Evolutionary conservation across 2,888 invertebrate genomes (phyloP), one percentile per base, ranked within the genome.

Genomic region (Cantharis lateralis): DNA sequence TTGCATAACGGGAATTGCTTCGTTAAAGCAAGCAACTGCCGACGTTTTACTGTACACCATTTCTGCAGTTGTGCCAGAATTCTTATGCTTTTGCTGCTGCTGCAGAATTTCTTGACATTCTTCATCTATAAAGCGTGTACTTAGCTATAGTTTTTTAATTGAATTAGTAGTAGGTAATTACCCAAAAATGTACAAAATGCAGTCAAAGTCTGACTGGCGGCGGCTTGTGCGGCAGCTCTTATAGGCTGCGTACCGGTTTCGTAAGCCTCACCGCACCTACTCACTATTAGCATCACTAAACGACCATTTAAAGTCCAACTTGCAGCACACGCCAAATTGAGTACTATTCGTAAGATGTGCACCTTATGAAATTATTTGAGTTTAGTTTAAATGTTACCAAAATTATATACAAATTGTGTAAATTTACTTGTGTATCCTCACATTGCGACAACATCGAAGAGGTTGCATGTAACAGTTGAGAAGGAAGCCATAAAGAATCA

Each of bases 401-500:
- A 48, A 32, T 32, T 13, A 11, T 3, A 13, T n/a, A n/a, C n/a
- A n/a, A 9, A 48, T 26, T 15, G 16, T 15, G 10, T 18, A 15
- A 15, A 10, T 62, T 88, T 84, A 96, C 96, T 88, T 98, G 97
- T 0, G 95, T 95, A 81, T 98, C 97, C 84, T 97, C 97, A 74
- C 95, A 89, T 85, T 96, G 93, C 81, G 93, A 91, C 83, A 94
- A 91, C 84, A 95, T 93, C 0, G 94, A 94, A 18, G 95, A 93
- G 72, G 98, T 95, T 1, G 97, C 94, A 81, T 95, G 93, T 61
- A 98, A 90, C 75, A 98, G 91, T 88, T 98, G 98, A 2, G 96
- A 95, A 5, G 98, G 97, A 85, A 98, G 90, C 97, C 97, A 97
- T 68, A 96, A 90, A 0, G 96, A 96, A 88, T 97, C 97, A 86